phyloP scores from a whole-genome alignment of 1,140 invertebrate species.

The Nixonia krombeini region DNA sequence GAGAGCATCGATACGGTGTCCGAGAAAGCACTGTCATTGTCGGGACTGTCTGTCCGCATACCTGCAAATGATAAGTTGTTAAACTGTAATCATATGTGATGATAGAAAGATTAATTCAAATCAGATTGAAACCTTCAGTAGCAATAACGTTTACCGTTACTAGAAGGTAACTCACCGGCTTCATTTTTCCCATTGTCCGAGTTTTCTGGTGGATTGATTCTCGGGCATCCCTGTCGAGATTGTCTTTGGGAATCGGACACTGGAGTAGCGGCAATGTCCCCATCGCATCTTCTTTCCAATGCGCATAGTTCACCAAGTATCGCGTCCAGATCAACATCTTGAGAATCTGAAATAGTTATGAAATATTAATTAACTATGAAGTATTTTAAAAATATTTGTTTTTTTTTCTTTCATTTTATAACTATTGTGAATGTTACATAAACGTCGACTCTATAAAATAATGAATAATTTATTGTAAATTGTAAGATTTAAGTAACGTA shows the following conservation, averaged over 20 bases:
- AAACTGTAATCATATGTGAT: too few species aligned
- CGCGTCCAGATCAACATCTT: constrained; percentile 95
- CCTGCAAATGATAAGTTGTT: too few species aligned
- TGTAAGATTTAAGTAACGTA: too few species aligned
- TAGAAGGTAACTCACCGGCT: constrained; percentile 34
- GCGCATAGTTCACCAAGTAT: constrained; percentile 95
- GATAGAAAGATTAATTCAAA: neutral
- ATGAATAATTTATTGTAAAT: too few species aligned
- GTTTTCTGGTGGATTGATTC: constrained; percentile 60
- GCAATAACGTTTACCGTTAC: neutral
- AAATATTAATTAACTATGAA: too few species aligned
- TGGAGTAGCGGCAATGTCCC: constrained; percentile 73
- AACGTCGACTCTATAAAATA: too few species aligned
- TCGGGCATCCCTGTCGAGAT: constrained; percentile 58
- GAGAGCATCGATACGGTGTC: constrained; percentile 94
- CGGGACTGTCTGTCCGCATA: constrained; percentile 89
- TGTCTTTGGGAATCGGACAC: constrained; percentile 67
- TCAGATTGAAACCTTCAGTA: neutral
- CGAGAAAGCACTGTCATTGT: constrained; percentile 98
- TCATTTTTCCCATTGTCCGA: constrained; percentile 67
- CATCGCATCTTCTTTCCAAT: constrained; percentile 85
- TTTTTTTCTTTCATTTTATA: too few species aligned
- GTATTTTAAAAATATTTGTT: too few species aligned
- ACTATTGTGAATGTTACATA: too few species aligned
- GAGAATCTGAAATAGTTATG: constrained; percentile 85